phyloP scores from a whole-genome alignment of 2,797 vertebrate species.

The Enteromius trimaculatus region DNA sequence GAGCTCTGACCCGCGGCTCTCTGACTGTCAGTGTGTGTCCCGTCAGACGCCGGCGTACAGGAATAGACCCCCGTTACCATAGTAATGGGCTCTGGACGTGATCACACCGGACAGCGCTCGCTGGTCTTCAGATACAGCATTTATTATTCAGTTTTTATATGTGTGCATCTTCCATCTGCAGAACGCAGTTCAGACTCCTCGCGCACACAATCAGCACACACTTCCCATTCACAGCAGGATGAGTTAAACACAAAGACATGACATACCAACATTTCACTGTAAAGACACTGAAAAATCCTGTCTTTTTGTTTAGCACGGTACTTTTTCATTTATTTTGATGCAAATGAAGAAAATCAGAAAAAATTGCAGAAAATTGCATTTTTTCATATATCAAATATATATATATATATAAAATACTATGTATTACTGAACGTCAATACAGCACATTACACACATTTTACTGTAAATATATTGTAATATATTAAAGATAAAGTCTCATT shows the following conservation, averaged over 20 bases:
- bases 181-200: neutral
- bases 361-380: too few relatives aligned
- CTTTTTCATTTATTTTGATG: neutral
- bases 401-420: too few relatives aligned
- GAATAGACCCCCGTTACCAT: slow-evolving; percentile 83
- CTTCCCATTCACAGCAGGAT: neutral
- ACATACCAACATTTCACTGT: neutral
- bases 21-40: slow-evolving; percentile 55
- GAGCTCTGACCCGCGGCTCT: neutral
- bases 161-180: slow-evolving; percentile 51
- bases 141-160: slow-evolving; percentile 70
- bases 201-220: too few relatives aligned
- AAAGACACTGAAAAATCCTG: neutral
- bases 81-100: slow-evolving; percentile 78
- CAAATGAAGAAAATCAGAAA: neutral
- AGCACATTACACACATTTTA: neutral
- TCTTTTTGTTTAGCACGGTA: neutral
- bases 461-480: neutral
- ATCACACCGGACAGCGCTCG: slow-evolving; percentile 77
- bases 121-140: slow-evolving; percentile 75
- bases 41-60: slow-evolving; percentile 75
- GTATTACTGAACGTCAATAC: too few relatives aligned
- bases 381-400: too few relatives aligned
- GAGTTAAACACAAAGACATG: neutral
- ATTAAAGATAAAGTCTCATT: too few relatives aligned